Evolutionary conservation across 1,140 invertebrate species (phyloP), one percentile per base, ranked within the genome.

Genomic region (Mizuhopecten yessoensis): DNA sequence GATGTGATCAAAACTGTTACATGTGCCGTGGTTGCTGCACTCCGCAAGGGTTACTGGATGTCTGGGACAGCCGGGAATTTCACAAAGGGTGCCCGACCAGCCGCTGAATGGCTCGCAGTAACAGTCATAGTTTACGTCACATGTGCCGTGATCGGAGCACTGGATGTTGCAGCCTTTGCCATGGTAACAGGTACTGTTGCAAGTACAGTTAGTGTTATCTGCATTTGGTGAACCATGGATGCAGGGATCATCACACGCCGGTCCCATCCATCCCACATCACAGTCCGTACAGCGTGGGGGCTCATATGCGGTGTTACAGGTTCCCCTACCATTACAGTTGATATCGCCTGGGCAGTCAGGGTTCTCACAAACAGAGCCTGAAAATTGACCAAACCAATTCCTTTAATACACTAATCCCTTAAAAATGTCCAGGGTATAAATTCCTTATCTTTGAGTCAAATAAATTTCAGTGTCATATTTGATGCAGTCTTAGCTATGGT

Each of bases 261-360:
- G 93, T 34, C 95, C 95, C 57, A 93, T 91, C 93, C 93, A 95
- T 5, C 94, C 94, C 11, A 88, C 57, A 23, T 93, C 23, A 92
- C 95, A 95, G 91, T 94, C 86, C 0, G 90, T 93, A 92, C 95
- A 95, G 36, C 88, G 93, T 17, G 95, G 95, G 13, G 95, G 94
- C 34, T 94, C 90, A 57, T 90, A 93, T 0, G 33, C 91, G 0
- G 93, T 49, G 75, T 95, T 92, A 91, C 95, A 95, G 15, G 89
- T 34, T 42, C 95, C 95, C 33, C 90, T 92, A 13, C 87, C 87
- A 34, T 93, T 93, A 90, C 95, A 95, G 92, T 94, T 93, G 5
- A 93, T 93, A 34, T 94, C 93, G 29, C 95, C 95, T 34, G 94
- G 94, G 88, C 95, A 95, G 42, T 95, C 94, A 15, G 94, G 91